These are phyloP conservation scores for Phenganax marumi DNA, from an alignment of 92 coral and sea anemone genomes.

Conservation along the genomic window DNA sequence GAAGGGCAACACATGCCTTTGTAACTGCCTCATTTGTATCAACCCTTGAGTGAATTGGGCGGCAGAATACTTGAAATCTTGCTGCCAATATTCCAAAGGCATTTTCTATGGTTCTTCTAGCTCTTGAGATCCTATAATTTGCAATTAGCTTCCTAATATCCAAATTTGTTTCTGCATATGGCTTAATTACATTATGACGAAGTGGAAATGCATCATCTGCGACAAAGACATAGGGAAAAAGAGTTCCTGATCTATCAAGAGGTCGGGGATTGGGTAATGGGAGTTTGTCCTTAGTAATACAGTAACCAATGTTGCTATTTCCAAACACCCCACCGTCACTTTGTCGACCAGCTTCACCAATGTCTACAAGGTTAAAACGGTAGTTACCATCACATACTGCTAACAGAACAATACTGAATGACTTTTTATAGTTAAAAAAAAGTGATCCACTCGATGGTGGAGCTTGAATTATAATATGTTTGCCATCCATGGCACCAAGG, in stretches of 20 bases:
- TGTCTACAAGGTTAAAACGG: constrained; percentile 17
- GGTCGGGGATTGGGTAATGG: constrained; percentile 8
- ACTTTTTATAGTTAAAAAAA: constrained; percentile 12
- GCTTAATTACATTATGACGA: constrained; percentile 18
- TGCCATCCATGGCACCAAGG: constrained; percentile 14
- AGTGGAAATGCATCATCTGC: constrained; percentile 39
- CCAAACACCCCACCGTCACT: constrained; percentile 29
- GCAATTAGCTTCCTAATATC: background rate
- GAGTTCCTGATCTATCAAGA: constrained; percentile 20
- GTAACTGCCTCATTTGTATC: constrained; percentile 1
- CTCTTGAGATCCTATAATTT: constrained; percentile 20
- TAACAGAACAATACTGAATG: constrained; percentile 20
- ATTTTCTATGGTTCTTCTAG: constrained; percentile 24
- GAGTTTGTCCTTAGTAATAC: constrained; percentile 14
- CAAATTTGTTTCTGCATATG: constrained; percentile 21
- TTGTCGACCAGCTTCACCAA: constrained; percentile 15
- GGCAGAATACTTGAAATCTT: constrained; percentile 28
- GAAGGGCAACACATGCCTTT: constrained; percentile 31
- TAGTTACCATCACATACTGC: constrained; percentile 11
- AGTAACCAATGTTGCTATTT: background rate
- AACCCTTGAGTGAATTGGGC: constrained; percentile 17
- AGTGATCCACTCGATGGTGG: background rate
- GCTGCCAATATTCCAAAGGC: constrained; percentile 21
- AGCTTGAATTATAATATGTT: constrained; percentile 16
- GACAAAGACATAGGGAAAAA: constrained; percentile 32